Conservation (phyloP, 2,113 vertebrate genomes). For the Cheirogaleus medius region DNA sequence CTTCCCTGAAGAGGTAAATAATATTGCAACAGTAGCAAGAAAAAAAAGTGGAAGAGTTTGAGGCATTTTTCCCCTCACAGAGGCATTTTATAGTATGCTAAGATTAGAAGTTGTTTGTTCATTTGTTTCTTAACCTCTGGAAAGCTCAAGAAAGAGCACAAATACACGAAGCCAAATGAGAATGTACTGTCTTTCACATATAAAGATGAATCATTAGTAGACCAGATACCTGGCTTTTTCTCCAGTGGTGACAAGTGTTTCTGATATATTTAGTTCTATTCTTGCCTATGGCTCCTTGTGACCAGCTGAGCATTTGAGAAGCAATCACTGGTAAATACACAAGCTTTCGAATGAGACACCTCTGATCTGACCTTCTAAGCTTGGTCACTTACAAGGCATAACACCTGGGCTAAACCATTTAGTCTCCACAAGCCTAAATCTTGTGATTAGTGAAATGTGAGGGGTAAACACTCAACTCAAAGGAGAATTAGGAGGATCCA, state of each 20-base stretch:
- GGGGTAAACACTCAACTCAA: background rate
- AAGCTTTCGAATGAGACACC: background rate
- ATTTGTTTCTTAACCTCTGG: background rate
- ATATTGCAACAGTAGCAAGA: background rate
- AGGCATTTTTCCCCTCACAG: background rate
- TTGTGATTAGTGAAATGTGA: background rate
- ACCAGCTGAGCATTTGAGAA: background rate
- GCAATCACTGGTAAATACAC: background rate
- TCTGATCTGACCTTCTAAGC: background rate
- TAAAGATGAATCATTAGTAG: background rate
- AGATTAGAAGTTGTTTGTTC: background rate
- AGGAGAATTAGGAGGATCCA: background rate
- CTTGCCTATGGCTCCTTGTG: background rate
- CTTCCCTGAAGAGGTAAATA: background rate
- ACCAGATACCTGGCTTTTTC: background rate
- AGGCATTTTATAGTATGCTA: background rate
- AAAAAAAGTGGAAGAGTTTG: background rate
- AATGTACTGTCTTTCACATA: background rate
- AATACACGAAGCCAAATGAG: background rate
- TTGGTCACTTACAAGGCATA: background rate
- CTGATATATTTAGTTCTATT: background rate
- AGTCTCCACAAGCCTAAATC: background rate
- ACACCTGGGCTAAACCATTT: background rate
- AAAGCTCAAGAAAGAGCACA: background rate
- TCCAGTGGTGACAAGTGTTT: background rate